Percentiles rank a stretch among this genome's conserved stretches.
Evolutionary conservation across 2,888 invertebrate species (phyloP).

Genomic region (Spilosoma lubricipeda): DNA sequence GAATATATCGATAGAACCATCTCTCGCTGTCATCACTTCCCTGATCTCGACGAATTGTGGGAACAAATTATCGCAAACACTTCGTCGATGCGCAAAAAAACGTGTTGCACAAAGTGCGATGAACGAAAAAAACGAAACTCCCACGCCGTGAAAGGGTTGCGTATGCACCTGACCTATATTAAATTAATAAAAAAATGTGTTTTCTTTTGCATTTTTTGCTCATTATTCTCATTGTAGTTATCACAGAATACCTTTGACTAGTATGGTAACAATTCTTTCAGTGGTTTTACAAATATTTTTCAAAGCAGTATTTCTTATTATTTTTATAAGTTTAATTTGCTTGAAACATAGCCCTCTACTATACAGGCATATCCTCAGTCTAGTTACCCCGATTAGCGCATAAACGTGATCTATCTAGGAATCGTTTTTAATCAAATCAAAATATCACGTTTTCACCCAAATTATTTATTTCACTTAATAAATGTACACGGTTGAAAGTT

Average conservation of each 20-base stretch:
- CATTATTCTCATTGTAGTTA: conserved; percentile 73
- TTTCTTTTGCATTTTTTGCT: conserved; percentile 81
- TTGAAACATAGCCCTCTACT: not conserved
- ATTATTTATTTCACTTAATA: not conserved
- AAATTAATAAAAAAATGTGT: conserved; percentile 69
- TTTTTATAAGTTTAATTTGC: too few species aligned
- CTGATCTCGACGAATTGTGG: conserved; percentile 76
- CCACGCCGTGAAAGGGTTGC: conserved; percentile 85
- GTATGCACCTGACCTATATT: conserved; percentile 86
- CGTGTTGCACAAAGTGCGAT: conserved; percentile 73
- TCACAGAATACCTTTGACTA: conserved; percentile 65
- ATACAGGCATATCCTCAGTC: not conserved
- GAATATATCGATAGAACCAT: conserved; percentile 67
- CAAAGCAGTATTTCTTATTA: not conserved
- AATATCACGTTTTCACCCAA: too few species aligned
- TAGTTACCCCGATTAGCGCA: not conserved
- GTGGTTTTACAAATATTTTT: conserved; percentile 7
- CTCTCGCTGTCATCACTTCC: conserved; percentile 83
- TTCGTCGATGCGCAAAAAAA: conserved; percentile 72
- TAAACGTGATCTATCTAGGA: not conserved
- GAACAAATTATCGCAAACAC: conserved; percentile 87
- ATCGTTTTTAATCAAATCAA: not conserved
- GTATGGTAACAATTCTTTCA: conserved; percentile 60
- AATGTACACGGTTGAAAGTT: not conserved
- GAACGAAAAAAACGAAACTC: conserved; percentile 75